Percentiles rank a stretch among this genome's conserved stretches.
These are phyloP conservation scores for Tachysurus fulvidraco DNA, from an alignment of 2,113 vertebrate species.

Conservation along the genomic window DNA sequence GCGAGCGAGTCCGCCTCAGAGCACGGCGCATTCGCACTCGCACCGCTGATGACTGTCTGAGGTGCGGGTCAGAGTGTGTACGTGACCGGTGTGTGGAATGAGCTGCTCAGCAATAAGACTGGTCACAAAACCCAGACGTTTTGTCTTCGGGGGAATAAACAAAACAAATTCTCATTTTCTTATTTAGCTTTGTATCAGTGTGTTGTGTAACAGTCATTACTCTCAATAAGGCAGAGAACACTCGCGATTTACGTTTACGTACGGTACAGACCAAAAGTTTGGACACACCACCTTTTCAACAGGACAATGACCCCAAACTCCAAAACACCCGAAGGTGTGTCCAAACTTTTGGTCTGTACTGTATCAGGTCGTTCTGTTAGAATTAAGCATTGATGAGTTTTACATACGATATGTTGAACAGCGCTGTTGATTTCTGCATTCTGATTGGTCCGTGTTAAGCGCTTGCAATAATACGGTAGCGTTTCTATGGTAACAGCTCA, in stretches of 20 bases:
- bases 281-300: no score
- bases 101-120: not conserved
- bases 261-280: no score
- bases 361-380: not conserved
- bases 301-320: no score
- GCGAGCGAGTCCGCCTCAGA: not conserved
- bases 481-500: not conserved
- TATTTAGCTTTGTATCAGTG: not conserved
- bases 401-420: not conserved
- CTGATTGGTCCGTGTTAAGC: not conserved
- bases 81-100: not conserved
- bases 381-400: not conserved
- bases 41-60: not conserved
- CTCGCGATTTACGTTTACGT: not conserved
- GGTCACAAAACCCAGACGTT: not conserved
- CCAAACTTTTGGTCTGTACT: no score
- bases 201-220: not conserved
- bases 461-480: not conserved
- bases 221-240: not conserved
- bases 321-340: no score
- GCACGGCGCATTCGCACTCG: not conserved
- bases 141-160: not conserved
- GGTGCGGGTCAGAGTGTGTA: not conserved
- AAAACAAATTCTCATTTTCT: not conserved
- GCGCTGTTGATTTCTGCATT: not conserved